A percentile compares a stretch with the other conserved stretches of the same genome.
These are phyloP conservation scores for Callyntrura guangdongensis DNA, from an alignment of 2,888 invertebrate species.

Conservation along the genomic window DNA sequence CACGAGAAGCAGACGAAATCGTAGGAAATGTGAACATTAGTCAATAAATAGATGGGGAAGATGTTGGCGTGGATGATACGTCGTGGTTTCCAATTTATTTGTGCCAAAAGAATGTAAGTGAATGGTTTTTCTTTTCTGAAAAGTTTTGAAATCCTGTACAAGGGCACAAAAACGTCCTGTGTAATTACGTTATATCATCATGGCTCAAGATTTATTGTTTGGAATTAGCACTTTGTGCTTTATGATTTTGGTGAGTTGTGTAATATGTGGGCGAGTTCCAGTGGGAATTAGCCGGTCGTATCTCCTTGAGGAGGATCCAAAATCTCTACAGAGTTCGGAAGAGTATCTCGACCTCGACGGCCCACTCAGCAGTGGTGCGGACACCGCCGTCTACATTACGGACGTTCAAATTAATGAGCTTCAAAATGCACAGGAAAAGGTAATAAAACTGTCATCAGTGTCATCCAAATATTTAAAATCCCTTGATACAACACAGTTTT, in stretches of 20 bases:
- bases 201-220: neutral
- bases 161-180: slow-evolving; percentile 15
- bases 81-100: slow-evolving; percentile 23
- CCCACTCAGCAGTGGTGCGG: slow-evolving; percentile 34
- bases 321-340: slow-evolving; percentile 45
- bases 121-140: slow-evolving; percentile 3
- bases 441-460: slow-evolving; percentile 63
- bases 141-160: neutral
- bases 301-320: neutral
- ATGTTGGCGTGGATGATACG: slow-evolving; percentile 6
- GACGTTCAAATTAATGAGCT: slow-evolving; percentile 65
- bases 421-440: slow-evolving; percentile 70
- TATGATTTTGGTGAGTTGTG: slow-evolving; percentile 51
- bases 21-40: slow-evolving; percentile 18
- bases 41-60: neutral
- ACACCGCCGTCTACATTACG: slow-evolving; percentile 55
- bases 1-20: neutral
- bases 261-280: slow-evolving; percentile 68
- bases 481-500: slow-evolving; percentile 23
- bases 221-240: slow-evolving; percentile 1
- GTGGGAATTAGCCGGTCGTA: slow-evolving; percentile 41
- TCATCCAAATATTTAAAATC: slow-evolving; percentile 37
- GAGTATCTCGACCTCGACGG: slow-evolving; percentile 40
- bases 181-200: neutral
- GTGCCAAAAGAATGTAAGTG: neutral